Conservation (phyloP, 2,797 vertebrate species). For the Morelia viridis region DNA sequence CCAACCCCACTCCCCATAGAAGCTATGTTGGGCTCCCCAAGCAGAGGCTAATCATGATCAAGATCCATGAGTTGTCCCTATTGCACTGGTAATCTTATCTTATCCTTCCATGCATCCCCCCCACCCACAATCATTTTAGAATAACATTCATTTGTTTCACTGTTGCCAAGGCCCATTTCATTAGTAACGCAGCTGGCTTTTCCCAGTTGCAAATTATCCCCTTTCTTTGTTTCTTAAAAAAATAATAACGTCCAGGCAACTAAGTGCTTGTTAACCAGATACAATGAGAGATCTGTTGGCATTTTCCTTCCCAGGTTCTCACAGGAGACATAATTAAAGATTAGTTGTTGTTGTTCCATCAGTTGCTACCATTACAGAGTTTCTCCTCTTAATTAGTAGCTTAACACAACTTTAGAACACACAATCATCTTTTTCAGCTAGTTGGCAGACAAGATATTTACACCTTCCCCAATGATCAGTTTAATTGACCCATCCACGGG, state of each 20-base stretch:
- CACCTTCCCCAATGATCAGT: not conserved
- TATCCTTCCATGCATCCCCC: not conserved
- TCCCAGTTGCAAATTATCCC: not conserved
- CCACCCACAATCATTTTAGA: not conserved
- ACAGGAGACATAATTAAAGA: not conserved
- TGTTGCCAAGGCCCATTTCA: not conserved
- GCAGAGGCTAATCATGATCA: not conserved
- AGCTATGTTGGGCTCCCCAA: no score
- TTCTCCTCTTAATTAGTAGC: constrained; percentile 9
- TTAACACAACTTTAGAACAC: not conserved
- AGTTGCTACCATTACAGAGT: not conserved
- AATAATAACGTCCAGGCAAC: not conserved
- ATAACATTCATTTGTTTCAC: rapidly evolving
- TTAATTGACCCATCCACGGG: not conserved
- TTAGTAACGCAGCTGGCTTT: not conserved
- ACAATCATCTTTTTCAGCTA: not conserved
- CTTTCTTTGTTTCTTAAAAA: not conserved
- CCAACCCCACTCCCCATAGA: no score
- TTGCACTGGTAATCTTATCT: not conserved
- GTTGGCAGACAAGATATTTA: not conserved
- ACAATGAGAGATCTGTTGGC: not conserved
- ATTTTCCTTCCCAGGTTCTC: not conserved
- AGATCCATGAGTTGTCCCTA: not conserved
- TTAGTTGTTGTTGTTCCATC: not conserved
- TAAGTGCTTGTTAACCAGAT: constrained; percentile 27